These are phyloP conservation scores for Mesoclemmys tuberculata DNA, from an alignment of 2,113 vertebrate genomes.

Conservation along the genomic window DNA sequence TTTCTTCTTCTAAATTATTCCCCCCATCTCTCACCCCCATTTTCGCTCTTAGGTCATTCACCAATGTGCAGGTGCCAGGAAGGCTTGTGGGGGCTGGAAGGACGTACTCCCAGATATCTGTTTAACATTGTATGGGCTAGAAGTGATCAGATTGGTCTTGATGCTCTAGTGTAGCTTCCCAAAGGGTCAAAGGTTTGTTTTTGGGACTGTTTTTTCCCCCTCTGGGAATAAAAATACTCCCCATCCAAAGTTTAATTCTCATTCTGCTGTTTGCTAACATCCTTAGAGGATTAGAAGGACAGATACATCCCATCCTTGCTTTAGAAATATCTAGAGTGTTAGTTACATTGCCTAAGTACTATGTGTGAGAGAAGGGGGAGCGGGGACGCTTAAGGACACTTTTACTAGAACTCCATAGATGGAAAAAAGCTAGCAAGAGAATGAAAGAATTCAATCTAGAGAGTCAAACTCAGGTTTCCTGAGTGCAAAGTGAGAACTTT, in stretches of 20 bases:
- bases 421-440: neutral
- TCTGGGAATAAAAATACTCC: conserved; percentile 35
- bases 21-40: neutral
- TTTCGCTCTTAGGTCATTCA: conserved; percentile 56
- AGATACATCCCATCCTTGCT: neutral
- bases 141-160: neutral
- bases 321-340: neutral
- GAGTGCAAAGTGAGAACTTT: neutral
- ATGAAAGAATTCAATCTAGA: conserved; percentile 28
- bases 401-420: neutral
- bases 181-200: neutral
- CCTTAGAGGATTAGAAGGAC: conserved; percentile 2
- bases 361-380: neutral
- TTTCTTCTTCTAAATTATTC: conserved; percentile 42
- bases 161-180: conserved; percentile 9
- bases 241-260: conserved; percentile 26
- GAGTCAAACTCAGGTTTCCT: conserved; percentile 63
- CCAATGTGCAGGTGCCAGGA: conserved; percentile 5
- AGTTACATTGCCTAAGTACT: neutral
- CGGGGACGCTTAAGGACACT: conserved; percentile 12
- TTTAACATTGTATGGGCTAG: neutral
- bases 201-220: conserved; percentile 7
- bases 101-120: neutral
- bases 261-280: conserved; percentile 24
- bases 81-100: neutral